Percentiles rank a stretch among this genome's conserved stretches.
Evolutionary conservation across 2,797 vertebrate species (phyloP).

Genomic region (Lepus oiostolus): DNA sequence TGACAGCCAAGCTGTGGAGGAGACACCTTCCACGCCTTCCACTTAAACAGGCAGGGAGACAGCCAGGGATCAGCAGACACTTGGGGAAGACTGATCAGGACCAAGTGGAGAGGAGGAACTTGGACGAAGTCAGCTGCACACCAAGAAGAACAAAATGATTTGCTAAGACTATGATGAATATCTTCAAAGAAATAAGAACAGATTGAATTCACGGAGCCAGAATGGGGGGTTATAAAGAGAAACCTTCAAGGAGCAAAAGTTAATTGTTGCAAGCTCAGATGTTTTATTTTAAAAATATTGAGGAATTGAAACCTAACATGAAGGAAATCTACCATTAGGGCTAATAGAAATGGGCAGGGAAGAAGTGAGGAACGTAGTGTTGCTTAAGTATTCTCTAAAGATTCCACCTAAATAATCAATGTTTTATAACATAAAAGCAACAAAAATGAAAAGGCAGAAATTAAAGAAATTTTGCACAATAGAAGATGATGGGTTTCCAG

Average conservation of each 20-base stretch:
- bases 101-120: not conserved
- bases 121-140: too few relatives aligned
- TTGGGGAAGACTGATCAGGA: not conserved
- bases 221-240: not conserved
- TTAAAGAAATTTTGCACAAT: not conserved
- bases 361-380: not conserved
- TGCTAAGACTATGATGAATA: not conserved
- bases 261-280: not conserved
- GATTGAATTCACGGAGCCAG: not conserved
- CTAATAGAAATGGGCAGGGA: not conserved
- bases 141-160: not conserved
- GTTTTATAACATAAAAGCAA: not conserved
- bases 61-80: not conserved
- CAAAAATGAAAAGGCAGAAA: not conserved
- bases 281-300: not conserved
- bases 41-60: not conserved
- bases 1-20: not conserved
- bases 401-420: not conserved
- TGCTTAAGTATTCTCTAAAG: not conserved
- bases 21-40: not conserved
- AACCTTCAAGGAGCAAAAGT: not conserved
- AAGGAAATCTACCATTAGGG: not conserved
- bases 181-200: constrained; percentile 7
- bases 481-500: not conserved
- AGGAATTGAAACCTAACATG: not conserved